Percentiles rank a stretch among this genome's conserved stretches.
Conservation (phyloP, 2,888 invertebrate genomes). For the Andrena bucephala region DNA sequence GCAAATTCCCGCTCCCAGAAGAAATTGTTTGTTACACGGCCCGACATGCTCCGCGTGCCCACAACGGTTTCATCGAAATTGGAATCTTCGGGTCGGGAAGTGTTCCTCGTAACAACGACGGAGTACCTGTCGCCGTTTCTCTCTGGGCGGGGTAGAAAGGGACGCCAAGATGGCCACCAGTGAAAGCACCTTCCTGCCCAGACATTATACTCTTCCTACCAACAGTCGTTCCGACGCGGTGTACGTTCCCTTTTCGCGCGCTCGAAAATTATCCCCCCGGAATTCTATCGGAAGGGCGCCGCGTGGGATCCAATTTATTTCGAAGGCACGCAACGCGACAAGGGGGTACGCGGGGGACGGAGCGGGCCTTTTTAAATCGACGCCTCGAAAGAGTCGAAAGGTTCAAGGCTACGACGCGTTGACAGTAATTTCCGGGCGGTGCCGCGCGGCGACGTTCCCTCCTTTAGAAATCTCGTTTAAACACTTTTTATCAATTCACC, state of each 20-base stretch:
- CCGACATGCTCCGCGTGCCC: slow-evolving; percentile 2
- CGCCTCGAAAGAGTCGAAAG: slow-evolving; percentile 7
- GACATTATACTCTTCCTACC: neutral
- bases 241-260: neutral
- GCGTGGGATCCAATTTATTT: neutral
- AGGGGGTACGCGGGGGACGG: neutral
- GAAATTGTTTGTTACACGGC: slow-evolving; percentile 5
- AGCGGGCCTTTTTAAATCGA: neutral
- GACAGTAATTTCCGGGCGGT: slow-evolving; percentile 38
- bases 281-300: neutral
- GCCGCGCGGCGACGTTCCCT: slow-evolving; percentile 9
- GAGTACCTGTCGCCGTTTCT: neutral
- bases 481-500: slow-evolving; percentile 45
- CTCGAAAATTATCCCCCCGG: neutral
- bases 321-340: neutral
- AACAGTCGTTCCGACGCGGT: neutral
- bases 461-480: slow-evolving; percentile 49
- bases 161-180: neutral
- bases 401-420: slow-evolving; percentile 44
- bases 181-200: neutral
- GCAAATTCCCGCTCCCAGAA: neutral
- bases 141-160: neutral
- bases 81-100: slow-evolving; percentile 21
- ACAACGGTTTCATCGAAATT: slow-evolving; percentile 17
- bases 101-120: slow-evolving; percentile 6